phyloP scores from a whole-genome alignment of 2,113 vertebrate species.

The Naja naja region DNA sequence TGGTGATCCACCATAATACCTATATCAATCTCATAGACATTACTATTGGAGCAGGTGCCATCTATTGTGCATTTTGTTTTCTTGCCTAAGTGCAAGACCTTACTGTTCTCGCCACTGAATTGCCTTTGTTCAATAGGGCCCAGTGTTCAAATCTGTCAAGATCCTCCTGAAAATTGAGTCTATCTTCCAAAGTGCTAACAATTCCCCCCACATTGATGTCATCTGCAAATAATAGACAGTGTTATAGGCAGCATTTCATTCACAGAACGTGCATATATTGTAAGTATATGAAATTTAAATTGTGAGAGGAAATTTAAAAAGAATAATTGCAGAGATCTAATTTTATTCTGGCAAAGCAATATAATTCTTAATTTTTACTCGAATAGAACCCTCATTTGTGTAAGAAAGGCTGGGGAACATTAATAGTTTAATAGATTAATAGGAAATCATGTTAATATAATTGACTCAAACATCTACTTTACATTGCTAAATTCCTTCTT shows the following conservation, averaged over 20 bases:
- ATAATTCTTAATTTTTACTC: constrained; percentile 1
- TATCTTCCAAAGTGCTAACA: background rate
- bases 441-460: background rate
- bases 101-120: background rate
- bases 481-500: background rate
- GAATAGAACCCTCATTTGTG: background rate
- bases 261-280: background rate
- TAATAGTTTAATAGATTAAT: background rate
- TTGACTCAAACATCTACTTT: background rate
- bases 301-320: background rate
- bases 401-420: constrained; percentile 8
- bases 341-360: constrained; percentile 1
- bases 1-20: background rate
- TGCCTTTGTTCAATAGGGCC: background rate
- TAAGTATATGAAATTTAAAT: background rate
- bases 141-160: background rate
- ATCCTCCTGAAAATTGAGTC: background rate
- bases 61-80: background rate
- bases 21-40: background rate
- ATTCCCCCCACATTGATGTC: background rate
- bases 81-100: background rate
- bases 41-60: background rate
- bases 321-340: background rate
- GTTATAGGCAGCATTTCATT: background rate
- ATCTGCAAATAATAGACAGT: background rate